Conservation (phyloP, 1,140 invertebrate genomes). For the Sipha flava region DNA sequence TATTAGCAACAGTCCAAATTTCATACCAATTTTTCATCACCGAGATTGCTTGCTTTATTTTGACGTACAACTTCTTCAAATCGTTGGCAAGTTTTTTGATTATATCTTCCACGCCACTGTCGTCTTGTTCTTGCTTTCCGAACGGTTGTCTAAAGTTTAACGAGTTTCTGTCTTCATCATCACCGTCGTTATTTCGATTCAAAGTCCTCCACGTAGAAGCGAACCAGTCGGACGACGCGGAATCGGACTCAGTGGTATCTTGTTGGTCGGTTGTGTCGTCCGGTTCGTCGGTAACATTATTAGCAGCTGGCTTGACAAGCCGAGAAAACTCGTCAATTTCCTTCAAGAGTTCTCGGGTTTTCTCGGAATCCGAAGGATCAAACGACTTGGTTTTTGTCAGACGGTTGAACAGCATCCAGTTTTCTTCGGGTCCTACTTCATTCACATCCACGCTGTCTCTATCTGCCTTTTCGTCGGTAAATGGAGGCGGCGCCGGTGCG, state of each 20-base stretch:
- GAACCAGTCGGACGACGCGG: background rate
- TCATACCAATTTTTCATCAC: constrained; percentile 19
- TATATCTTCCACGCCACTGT: background rate
- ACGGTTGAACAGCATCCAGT: background rate
- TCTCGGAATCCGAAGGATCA: background rate
- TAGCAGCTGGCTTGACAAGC: too few relatives aligned
- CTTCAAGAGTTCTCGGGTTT: background rate
- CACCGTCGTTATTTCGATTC: background rate
- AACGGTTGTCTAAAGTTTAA: too few relatives aligned
- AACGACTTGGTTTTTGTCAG: background rate
- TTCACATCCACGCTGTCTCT: background rate
- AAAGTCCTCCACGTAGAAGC: background rate
- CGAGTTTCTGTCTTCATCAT: too few relatives aligned
- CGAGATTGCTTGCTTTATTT: background rate
- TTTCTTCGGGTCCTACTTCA: background rate
- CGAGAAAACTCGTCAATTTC: background rate
- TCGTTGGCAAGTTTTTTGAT: background rate
- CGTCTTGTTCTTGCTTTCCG: background rate
- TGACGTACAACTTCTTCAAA: constrained; percentile 8
- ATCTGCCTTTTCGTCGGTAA: background rate
- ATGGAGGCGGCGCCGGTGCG: background rate
- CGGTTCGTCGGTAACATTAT: background rate
- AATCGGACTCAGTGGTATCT: background rate
- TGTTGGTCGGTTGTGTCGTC: background rate
- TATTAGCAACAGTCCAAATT: background rate